phyloP scores from a whole-genome alignment of 2,113 vertebrate species.

The Cairina moschata region DNA sequence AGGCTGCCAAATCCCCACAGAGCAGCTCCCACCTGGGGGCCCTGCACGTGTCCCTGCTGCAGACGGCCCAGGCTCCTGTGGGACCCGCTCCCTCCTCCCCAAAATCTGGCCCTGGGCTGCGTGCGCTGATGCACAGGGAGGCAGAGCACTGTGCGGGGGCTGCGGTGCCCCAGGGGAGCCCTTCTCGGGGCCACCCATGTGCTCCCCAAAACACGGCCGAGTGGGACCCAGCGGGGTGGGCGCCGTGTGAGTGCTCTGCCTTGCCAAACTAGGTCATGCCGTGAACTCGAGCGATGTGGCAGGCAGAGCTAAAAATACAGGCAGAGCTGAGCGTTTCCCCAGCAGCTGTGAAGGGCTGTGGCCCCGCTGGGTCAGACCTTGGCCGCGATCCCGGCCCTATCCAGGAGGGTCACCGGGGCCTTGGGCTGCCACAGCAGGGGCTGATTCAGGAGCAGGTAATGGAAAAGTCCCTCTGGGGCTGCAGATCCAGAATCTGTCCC shows the following conservation, averaged over 20 bases:
- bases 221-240: neutral
- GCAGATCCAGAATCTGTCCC: neutral
- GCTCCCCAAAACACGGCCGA: neutral
- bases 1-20: neutral
- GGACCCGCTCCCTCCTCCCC: neutral
- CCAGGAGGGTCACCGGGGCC: neutral
- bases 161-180: fast-evolving
- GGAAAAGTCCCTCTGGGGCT: neutral
- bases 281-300: neutral
- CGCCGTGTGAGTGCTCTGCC: neutral
- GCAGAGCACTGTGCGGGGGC: neutral
- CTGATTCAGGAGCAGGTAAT: neutral
- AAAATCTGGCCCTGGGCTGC: neutral
- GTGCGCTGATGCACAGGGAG: neutral
- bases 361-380: fast-evolving
- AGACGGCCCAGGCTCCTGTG: neutral
- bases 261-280: neutral
- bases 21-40: neutral
- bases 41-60: neutral
- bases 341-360: neutral
- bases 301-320: slow-evolving; percentile 4
- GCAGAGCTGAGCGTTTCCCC: neutral
- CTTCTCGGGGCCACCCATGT: fast-evolving
- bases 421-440: neutral
- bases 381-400: neutral